Conservation (phyloP, 2,113 vertebrate genomes). For the Cheirogaleus medius region DNA sequence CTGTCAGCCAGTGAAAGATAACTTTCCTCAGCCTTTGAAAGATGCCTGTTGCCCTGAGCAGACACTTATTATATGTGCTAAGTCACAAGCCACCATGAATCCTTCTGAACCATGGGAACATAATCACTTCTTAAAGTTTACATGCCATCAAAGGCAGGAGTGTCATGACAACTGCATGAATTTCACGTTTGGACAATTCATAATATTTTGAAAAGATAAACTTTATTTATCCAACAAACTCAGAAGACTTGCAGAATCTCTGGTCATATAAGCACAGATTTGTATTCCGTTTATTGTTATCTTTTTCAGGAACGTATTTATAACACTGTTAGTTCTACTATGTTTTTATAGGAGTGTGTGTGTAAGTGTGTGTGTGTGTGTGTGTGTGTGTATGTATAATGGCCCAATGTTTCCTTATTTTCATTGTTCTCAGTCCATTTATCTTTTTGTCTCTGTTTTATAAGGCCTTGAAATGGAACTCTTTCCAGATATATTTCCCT, state of each 20-base stretch:
- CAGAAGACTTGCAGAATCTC: background rate
- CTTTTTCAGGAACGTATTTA: background rate
- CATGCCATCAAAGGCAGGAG: background rate
- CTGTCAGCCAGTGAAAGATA: conserved; percentile 5
- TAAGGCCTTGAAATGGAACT: background rate
- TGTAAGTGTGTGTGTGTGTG: too few relatives aligned
- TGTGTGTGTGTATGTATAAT: background rate
- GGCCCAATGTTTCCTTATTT: background rate
- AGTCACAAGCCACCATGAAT: background rate
- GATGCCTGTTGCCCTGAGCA: conserved; percentile 41
- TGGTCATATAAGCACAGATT: background rate
- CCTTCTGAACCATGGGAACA: background rate
- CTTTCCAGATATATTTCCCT: background rate
- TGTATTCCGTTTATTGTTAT: background rate
- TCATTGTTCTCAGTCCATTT: background rate
- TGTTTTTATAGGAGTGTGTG: too few relatives aligned
- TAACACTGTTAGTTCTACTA: background rate
- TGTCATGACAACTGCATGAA: background rate
- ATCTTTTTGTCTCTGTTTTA: background rate
- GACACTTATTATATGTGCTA: conserved; percentile 31
- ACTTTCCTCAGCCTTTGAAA: background rate
- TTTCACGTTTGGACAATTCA: background rate
- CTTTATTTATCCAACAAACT: background rate
- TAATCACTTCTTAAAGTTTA: background rate
- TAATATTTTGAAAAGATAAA: conserved; percentile 29